phyloP scores from a whole-genome alignment of 2,888 invertebrate genomes.

The Bursaphelenchus okinawaensis region DNA sequence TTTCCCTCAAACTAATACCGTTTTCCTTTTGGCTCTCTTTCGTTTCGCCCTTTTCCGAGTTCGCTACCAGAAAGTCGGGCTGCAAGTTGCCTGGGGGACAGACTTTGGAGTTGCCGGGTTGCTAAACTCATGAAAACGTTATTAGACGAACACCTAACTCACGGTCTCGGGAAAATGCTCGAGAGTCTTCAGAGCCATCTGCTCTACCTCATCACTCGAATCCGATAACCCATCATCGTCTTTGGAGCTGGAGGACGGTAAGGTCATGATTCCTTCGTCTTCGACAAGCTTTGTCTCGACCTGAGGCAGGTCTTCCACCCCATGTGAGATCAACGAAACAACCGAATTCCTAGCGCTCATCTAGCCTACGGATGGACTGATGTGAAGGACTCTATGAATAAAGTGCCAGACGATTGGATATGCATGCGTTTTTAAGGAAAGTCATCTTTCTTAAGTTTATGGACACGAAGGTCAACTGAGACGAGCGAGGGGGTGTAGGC shows the following conservation, averaged over 20 bases:
- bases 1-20: constrained; percentile 2
- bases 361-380: not conserved
- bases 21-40: not conserved
- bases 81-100: not conserved
- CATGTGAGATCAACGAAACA: constrained; percentile 32
- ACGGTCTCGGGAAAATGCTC: constrained; percentile 40
- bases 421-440: not conserved
- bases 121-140: not conserved
- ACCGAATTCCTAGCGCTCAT: constrained; percentile 39
- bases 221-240: constrained; percentile 47
- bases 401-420: not conserved
- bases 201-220: constrained; percentile 46
- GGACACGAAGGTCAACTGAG: not conserved
- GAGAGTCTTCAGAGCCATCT: constrained; percentile 44
- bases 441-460: not conserved
- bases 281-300: constrained; percentile 12
- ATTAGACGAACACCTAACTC: not conserved
- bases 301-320: constrained; percentile 11
- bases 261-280: constrained; percentile 42
- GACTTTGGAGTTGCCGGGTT: not conserved
- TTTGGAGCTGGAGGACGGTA: constrained; percentile 39
- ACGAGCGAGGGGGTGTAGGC: too few relatives aligned
- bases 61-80: too few relatives aligned
- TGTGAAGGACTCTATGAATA: not conserved
- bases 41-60: not conserved